Conservation (phyloP, 2,888 invertebrate genomes). For the Orchesellides sinensis region DNA sequence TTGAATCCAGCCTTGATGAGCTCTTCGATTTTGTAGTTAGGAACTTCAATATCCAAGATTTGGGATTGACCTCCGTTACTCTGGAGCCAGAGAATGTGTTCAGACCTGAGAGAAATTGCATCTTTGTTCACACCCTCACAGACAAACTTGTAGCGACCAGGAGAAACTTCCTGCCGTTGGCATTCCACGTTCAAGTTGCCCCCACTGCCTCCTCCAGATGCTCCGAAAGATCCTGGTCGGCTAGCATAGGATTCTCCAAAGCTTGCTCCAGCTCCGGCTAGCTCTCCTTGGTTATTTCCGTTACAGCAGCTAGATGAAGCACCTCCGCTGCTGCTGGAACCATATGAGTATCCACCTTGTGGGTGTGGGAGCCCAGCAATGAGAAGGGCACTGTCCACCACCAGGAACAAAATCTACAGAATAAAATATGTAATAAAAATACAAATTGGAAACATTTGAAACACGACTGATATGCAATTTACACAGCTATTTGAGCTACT, state of each 20-base stretch:
- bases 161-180: constrained; percentile 59
- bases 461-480: background rate
- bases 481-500: constrained; percentile 3
- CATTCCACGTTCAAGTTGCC: constrained; percentile 65
- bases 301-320: background rate
- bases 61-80: constrained; percentile 60
- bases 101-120: constrained; percentile 65
- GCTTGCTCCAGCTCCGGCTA: constrained; percentile 23
- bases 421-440: constrained; percentile 3
- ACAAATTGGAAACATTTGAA: background rate
- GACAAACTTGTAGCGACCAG: constrained; percentile 61
- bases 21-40: constrained; percentile 72
- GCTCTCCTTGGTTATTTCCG: constrained; percentile 26
- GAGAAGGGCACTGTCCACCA: constrained; percentile 46
- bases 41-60: constrained; percentile 69
- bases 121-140: constrained; percentile 68
- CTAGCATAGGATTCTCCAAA: constrained; percentile 36
- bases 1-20: constrained; percentile 73
- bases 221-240: constrained; percentile 41
- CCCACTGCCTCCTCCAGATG: constrained; percentile 57
- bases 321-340: background rate
- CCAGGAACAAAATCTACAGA: constrained; percentile 14
- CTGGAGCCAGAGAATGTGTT: constrained; percentile 71
- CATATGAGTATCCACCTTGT: constrained; percentile 56
- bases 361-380: constrained; percentile 46